Evolutionary conservation across 2,113 vertebrate genomes (phyloP).

Genomic region (Menidia beryllina): DNA sequence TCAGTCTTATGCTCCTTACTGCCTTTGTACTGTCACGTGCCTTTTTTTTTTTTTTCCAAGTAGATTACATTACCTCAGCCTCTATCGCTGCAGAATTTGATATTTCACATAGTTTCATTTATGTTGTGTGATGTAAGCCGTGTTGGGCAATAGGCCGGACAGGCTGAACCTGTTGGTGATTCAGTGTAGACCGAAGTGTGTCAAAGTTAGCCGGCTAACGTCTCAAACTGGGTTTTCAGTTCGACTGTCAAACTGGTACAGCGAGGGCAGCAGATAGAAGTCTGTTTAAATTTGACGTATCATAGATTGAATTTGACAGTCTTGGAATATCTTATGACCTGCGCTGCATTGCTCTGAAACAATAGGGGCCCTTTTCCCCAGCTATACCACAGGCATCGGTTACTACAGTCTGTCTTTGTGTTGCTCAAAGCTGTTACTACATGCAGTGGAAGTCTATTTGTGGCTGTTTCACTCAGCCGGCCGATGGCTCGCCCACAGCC

Average conservation of each 20-base stretch:
- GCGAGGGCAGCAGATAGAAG: conserved; percentile 10
- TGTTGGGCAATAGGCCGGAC: conserved; percentile 24
- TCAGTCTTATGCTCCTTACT: conserved; percentile 48
- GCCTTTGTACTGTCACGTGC: conserved; percentile 57
- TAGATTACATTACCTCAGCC: conserved; percentile 49
- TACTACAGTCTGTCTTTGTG: conserved; percentile 69
- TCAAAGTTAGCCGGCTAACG: conserved; percentile 9
- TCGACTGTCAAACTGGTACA: conserved; percentile 5
- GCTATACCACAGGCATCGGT: conserved; percentile 43
- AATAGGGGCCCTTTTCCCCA: conserved; percentile 38
- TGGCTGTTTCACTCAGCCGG: conserved; percentile 54
- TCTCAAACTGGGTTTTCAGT: conserved; percentile 29
- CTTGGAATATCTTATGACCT: conserved; percentile 53
- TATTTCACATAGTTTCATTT: conserved; percentile 31
- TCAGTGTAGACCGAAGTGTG: conserved; percentile 30
- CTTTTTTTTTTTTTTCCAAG: conserved; percentile 4
- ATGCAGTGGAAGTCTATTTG: conserved; percentile 70
- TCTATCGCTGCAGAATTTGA: conserved; percentile 29
- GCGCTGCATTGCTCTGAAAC: conserved; percentile 17
- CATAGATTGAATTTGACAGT: conserved; percentile 20
- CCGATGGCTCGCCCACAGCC: conserved; percentile 63
- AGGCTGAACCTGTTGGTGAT: conserved; percentile 29
- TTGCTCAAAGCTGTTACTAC: conserved; percentile 68
- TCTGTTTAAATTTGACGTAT: conserved; percentile 23
- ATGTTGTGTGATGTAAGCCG: conserved; percentile 35